Evolutionary conservation across 1,140 invertebrate species (phyloP), one percentile per base, ranked within the genome.

Genomic region (Cydia splendana): DNA sequence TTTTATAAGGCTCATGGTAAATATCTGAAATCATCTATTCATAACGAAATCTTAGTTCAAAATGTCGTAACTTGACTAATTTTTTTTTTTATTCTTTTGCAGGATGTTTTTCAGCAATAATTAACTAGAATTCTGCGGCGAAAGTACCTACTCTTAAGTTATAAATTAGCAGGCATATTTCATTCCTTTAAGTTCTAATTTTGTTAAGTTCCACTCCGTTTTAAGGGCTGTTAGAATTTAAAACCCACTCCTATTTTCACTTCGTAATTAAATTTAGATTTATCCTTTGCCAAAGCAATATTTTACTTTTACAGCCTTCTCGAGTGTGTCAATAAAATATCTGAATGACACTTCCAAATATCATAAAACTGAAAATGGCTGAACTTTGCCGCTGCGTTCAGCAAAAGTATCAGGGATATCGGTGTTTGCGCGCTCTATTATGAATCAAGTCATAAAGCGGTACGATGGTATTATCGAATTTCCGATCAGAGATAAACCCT

Each of bases 401-500:
- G 67, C 34, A 71, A 20, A 71, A 71, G 34, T 71, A 42, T 42
- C 67, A 18, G 34, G 42, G 38, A 30, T 77, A 80, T 76, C 77
- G 65, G 62, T 74, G 77, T 82, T 80, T 78, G 77, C 77, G 75
- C 71, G 71, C 51, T 80, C 79, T 79, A 81, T 81, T 81, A 83
- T 80, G 79, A 83, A 81, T 80, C 79, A 80, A 79, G 65, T 75
- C 77, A 77, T 77, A 78, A 81, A 62, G 67, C 77, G 78, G 67
- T 71, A 45, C 80, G 79, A 79, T 80, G 77, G 79, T 76, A 84
- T 85, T 86, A 87, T 87, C 86, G 81, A 81, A 82, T 81, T 81
- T 82, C 82, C 84, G 80, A 84, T 84, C 85, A 82, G 75, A 81
- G 84, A 84, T 88, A 85, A 88, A 88, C 85, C 87, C 87, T 89